Evolutionary conservation across 2,888 invertebrate genomes (phyloP).

Genomic region (Melieria omissa): DNA sequence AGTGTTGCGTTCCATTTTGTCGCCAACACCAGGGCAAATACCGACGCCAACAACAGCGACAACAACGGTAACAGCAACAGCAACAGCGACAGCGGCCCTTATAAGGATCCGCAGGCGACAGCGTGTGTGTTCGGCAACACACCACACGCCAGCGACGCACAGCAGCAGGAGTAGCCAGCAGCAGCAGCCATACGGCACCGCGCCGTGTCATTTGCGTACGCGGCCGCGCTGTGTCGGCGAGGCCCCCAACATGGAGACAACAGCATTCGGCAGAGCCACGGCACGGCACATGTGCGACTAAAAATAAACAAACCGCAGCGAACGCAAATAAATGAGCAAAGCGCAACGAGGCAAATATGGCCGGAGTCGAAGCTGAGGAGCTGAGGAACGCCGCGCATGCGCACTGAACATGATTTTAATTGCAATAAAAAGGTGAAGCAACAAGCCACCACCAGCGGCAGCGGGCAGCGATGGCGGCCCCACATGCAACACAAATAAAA

Average conservation of each 20-base stretch:
- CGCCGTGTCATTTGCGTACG: slow-evolving; percentile 34
- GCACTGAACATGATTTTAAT: slow-evolving; percentile 51
- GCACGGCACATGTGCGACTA: not conserved
- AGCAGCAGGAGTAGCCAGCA: slow-evolving; percentile 24
- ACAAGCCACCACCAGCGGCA: not conserved
- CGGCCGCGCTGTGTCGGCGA: not conserved
- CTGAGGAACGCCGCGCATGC: slow-evolving; percentile 42
- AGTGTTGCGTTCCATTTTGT: too few species aligned
- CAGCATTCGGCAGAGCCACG: not conserved
- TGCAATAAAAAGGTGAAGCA: slow-evolving; percentile 40
- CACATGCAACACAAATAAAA: too few species aligned
- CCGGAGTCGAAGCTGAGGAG: not conserved
- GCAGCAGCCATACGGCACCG: slow-evolving; percentile 10
- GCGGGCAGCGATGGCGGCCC: too few species aligned
- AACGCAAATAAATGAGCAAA: too few species aligned
- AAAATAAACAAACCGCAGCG: not conserved
- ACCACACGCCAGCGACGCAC: slow-evolving; percentile 19
- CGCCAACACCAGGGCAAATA: too few species aligned
- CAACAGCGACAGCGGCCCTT: too few species aligned
- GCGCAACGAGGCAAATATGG: slow-evolving; percentile 8
- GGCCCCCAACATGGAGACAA: not conserved
- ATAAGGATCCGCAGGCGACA: not conserved
- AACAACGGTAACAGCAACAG: too few species aligned
- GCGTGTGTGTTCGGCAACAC: slow-evolving; percentile 34
- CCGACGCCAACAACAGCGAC: too few species aligned